Conservation (phyloP, 2,113 vertebrate genomes). For the Chloropsis hardwickii region DNA sequence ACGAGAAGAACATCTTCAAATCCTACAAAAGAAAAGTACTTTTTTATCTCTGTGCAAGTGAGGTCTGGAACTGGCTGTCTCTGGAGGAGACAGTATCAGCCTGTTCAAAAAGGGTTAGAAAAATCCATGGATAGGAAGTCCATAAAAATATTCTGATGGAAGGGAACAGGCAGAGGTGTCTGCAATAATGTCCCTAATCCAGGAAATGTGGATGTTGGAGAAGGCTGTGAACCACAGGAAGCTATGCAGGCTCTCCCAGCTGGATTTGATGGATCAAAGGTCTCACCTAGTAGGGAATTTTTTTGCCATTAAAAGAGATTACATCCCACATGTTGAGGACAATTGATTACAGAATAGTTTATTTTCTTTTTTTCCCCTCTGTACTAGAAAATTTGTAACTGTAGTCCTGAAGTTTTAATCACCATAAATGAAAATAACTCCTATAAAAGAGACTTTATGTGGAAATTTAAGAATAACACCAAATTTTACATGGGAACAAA, state of each 20-base stretch:
- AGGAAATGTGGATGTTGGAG: background rate
- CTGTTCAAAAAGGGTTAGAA: background rate
- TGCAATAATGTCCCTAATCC: background rate
- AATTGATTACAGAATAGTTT: background rate
- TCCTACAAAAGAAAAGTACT: background rate
- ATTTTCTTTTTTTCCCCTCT: fast-evolving
- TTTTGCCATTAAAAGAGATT: background rate
- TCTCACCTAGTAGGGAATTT: background rate
- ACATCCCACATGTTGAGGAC: background rate
- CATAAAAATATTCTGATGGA: background rate
- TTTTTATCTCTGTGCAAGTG: background rate
- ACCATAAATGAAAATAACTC: background rate
- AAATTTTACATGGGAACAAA: background rate
- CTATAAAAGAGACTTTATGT: background rate
- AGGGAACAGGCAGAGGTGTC: background rate
- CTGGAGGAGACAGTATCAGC: background rate
- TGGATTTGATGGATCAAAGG: background rate
- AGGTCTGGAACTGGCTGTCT: background rate
- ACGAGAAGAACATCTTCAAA: background rate
- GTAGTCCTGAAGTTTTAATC: background rate
- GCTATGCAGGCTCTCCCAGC: background rate
- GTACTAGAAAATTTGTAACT: background rate
- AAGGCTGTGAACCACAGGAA: background rate
- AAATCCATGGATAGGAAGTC: background rate
- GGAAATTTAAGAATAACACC: background rate